phyloP scores from a whole-genome alignment of 2,113 vertebrate species.

The Erinaceus europaeus region DNA sequence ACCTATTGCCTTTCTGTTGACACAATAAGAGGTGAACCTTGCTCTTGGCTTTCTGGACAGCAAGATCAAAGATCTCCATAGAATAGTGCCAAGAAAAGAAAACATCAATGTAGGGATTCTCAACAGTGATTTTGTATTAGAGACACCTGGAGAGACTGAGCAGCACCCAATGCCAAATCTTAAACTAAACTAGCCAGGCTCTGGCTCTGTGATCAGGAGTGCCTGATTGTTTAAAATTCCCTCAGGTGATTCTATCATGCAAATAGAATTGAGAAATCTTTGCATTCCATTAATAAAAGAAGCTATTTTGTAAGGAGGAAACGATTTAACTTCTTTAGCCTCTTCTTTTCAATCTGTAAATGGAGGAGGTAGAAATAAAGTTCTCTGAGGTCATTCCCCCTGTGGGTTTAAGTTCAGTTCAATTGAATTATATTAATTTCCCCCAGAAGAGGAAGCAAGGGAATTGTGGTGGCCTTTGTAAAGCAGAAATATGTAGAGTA shows the following conservation, averaged over 20 bases:
- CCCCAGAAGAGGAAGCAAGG: background rate
- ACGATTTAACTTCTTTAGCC: background rate
- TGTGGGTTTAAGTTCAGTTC: background rate
- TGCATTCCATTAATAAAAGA: background rate
- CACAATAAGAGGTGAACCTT: background rate
- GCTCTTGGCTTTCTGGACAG: fast-evolving
- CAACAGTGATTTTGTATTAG: background rate
- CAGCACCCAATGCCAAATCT: background rate
- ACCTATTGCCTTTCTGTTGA: fast-evolving
- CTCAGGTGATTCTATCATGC: background rate
- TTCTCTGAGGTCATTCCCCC: background rate
- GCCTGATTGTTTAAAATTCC: background rate
- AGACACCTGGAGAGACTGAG: background rate
- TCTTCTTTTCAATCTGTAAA: background rate
- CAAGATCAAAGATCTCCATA: background rate
- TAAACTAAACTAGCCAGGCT: background rate
- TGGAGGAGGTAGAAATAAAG: background rate
- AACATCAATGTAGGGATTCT: background rate
- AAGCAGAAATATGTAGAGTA: background rate
- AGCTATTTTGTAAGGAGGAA: background rate
- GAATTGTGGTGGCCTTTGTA: background rate
- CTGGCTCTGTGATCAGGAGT: background rate
- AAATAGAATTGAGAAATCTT: too few species aligned
- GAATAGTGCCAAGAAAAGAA: fast-evolving
- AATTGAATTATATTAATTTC: background rate